Evolutionary conservation across 1,140 invertebrate genomes (phyloP).

Genomic region (Hetaerina americana): DNA sequence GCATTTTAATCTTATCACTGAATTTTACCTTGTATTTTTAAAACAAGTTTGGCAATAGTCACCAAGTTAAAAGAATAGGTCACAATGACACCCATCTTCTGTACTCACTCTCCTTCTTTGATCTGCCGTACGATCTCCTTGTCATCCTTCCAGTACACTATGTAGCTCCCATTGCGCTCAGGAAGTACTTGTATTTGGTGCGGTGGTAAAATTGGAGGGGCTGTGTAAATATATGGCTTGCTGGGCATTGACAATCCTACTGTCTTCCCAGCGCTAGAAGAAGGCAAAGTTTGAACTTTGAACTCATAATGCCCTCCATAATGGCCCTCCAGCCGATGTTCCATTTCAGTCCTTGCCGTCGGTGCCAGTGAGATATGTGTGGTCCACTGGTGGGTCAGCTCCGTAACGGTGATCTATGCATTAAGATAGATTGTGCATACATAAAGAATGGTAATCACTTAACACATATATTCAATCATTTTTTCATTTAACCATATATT

Average conservation of each 20-base stretch:
- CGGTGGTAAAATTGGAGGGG: conserved; percentile 46
- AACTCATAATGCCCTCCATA: conserved; percentile 50
- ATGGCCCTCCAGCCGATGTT: conserved; percentile 40
- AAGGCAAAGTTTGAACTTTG: conserved; percentile 36
- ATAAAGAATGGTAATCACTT: no score
- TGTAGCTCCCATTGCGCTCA: conserved; percentile 39
- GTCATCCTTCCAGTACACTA: conserved; percentile 45
- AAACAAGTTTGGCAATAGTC: no score
- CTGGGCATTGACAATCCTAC: conserved; percentile 28
- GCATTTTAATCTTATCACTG: no score
- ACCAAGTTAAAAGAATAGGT: no score
- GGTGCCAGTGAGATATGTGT: conserved; percentile 30
- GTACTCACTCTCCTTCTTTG: not conserved
- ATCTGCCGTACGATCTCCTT: conserved; percentile 5
- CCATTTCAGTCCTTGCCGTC: conserved; percentile 31
- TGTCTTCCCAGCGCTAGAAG: not conserved
- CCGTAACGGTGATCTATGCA: conserved; percentile 39
- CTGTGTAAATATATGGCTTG: conserved; percentile 33
- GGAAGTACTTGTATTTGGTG: conserved; percentile 42
- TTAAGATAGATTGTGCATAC: conserved; percentile 11
- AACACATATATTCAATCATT: no score
- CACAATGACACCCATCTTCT: no score
- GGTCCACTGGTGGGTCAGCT: conserved; percentile 32
- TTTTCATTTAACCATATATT: no score
- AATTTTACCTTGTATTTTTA: no score